Conservation (phyloP, 2,888 invertebrate genomes). For the Euspilapteryx auroguttella region DNA sequence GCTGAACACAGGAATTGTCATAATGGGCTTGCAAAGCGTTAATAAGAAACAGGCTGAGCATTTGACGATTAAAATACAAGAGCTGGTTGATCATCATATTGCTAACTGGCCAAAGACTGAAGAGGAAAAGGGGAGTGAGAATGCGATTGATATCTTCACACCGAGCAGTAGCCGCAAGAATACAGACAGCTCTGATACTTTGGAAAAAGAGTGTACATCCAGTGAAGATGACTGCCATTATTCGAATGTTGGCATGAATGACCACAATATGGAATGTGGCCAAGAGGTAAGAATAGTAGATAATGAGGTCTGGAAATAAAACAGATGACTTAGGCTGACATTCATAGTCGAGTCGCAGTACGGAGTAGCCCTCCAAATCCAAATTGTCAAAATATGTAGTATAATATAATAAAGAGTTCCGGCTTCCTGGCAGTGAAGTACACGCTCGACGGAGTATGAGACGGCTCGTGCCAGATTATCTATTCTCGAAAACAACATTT, state of each 20-base stretch:
- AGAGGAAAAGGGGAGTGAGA: constrained; percentile 27
- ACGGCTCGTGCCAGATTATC: too few species aligned
- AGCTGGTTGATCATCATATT: constrained; percentile 39
- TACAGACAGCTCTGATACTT: constrained; percentile 41
- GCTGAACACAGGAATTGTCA: constrained; percentile 63
- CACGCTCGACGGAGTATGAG: too few species aligned
- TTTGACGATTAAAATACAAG: constrained; percentile 42
- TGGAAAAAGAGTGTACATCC: constrained; percentile 36
- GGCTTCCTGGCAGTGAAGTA: too few species aligned
- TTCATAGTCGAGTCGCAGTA: too few species aligned
- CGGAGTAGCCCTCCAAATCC: too few species aligned
- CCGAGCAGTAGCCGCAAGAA: constrained; percentile 43
- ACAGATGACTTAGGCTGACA: too few species aligned
- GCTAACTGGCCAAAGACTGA: constrained; percentile 35
- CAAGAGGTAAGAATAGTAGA: constrained; percentile 11
- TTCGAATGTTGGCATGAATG: too few species aligned
- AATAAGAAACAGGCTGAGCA: constrained; percentile 47
- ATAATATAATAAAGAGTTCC: too few species aligned
- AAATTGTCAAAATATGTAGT: too few species aligned
- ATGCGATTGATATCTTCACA: constrained; percentile 34
- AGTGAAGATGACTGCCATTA: constrained; percentile 43
- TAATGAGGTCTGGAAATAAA: too few species aligned
- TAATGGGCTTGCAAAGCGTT: constrained; percentile 53
- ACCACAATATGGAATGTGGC: constrained; percentile 18
- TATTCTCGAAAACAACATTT: too few species aligned